Percentiles rank a stretch among this genome's conserved stretches.
Conservation (phyloP, 2,113 vertebrate species). For the Pomatostomus ruficeps region DNA sequence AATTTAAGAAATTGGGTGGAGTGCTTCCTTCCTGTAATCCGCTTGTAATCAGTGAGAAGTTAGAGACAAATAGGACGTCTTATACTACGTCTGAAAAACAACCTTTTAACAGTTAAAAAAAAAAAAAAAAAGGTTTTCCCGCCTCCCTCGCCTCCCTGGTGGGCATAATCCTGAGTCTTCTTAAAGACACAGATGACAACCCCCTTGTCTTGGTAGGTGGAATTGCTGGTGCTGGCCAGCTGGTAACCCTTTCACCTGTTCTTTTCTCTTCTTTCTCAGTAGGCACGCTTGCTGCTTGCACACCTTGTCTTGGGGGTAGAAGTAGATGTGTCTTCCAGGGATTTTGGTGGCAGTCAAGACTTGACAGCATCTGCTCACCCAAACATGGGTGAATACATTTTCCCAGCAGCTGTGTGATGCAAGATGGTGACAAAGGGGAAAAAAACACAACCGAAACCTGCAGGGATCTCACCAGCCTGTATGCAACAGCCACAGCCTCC, state of each 20-base stretch:
- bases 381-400: background rate
- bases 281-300: background rate
- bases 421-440: background rate
- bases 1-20: slow-evolving; percentile 54
- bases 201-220: background rate
- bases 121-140: background rate
- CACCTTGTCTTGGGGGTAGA: background rate
- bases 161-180: background rate
- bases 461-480: background rate
- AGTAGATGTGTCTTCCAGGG: background rate
- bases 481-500: background rate
- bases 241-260: background rate
- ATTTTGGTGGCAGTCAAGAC: background rate
- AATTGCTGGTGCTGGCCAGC: background rate
- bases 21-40: slow-evolving; percentile 42
- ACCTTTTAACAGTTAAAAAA: background rate
- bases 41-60: background rate
- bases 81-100: background rate
- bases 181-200: background rate
- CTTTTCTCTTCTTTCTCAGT: background rate
- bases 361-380: background rate
- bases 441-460: background rate
- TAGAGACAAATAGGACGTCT: background rate
- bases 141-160: background rate
- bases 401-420: background rate